Conservation (phyloP, 2,797 vertebrate genomes). For the Poeciliopsis presidionis region DNA sequence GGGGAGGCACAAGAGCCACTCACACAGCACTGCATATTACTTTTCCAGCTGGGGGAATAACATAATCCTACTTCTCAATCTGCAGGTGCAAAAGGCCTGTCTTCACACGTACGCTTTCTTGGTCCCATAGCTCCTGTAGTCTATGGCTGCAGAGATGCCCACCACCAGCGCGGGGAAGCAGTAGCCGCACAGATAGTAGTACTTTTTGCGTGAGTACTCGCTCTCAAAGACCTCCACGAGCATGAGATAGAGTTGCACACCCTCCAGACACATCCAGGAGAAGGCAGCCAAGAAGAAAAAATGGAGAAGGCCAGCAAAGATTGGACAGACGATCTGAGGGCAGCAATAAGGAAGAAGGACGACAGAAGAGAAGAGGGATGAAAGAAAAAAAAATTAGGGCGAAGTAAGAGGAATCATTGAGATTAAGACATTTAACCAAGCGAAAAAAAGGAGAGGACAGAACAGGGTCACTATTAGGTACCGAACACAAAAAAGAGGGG, state of each 20-base stretch:
- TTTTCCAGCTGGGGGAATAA: constrained; percentile 70
- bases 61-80: constrained; percentile 76
- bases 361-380: constrained; percentile 11
- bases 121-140: constrained; percentile 96
- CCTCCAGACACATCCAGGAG: constrained; percentile 96
- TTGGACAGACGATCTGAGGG: constrained; percentile 90
- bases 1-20: constrained; percentile 66
- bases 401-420: constrained; percentile 34
- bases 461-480: constrained; percentile 38
- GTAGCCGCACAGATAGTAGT: constrained; percentile 94
- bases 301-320: constrained; percentile 93
- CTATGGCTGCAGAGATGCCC: constrained; percentile 91
- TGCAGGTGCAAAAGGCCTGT: constrained; percentile 77
- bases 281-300: constrained; percentile 98
- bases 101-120: constrained; percentile 91
- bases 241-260: constrained; percentile 95
- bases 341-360: constrained; percentile 21
- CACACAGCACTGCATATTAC: constrained; percentile 67
- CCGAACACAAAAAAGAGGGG: constrained; percentile 25
- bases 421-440: constrained; percentile 30
- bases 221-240: constrained; percentile 95
- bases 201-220: constrained; percentile 92
- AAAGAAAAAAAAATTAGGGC: constrained; percentile 26
- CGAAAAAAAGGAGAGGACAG: constrained; percentile 38
- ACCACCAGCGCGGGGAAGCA: constrained; percentile 94